Percentiles rank a stretch among this genome's conserved stretches.
phyloP scores from a whole-genome alignment of 1,140 invertebrate species.

The Ladona fulva region DNA sequence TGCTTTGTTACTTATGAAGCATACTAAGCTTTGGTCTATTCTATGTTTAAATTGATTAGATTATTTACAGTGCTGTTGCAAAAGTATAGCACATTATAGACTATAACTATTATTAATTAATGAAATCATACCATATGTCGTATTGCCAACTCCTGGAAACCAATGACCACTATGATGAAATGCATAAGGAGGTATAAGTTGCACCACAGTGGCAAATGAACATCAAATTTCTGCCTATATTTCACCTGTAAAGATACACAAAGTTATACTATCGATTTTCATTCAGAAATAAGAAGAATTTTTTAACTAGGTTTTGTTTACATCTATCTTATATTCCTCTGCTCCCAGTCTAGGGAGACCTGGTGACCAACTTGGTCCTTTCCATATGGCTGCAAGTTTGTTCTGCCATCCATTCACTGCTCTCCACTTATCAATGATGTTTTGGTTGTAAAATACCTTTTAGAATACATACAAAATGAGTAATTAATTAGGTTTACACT shows the following conservation, averaged over 20 bases:
- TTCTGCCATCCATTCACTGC: conserved; percentile 46
- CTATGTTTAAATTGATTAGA: too few relatives aligned
- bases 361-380: conserved; percentile 82
- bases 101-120: too few relatives aligned
- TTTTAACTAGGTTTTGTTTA: conserved; percentile 44
- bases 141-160: conserved; percentile 51
- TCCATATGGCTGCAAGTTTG: conserved; percentile 61
- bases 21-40: too few relatives aligned
- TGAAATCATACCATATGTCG: conserved; percentile 47
- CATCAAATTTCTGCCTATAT: conserved; percentile 56
- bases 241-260: conserved; percentile 39
- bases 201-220: conserved; percentile 53
- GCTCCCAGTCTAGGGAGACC: conserved; percentile 70
- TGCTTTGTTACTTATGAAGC: too few relatives aligned
- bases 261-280: too few relatives aligned
- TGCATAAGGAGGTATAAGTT: conserved; percentile 59
- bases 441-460: conserved; percentile 62
- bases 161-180: conserved; percentile 53
- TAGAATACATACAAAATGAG: conserved; percentile 26
- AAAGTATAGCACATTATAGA: too few relatives aligned
- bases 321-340: conserved; percentile 64
- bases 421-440: conserved; percentile 51
- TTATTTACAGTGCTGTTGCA: too few relatives aligned
- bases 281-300: conserved; percentile 6
- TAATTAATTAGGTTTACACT: too few relatives aligned